Conservation (phyloP, 1,140 invertebrate genomes). For the Ephestia elutella region DNA sequence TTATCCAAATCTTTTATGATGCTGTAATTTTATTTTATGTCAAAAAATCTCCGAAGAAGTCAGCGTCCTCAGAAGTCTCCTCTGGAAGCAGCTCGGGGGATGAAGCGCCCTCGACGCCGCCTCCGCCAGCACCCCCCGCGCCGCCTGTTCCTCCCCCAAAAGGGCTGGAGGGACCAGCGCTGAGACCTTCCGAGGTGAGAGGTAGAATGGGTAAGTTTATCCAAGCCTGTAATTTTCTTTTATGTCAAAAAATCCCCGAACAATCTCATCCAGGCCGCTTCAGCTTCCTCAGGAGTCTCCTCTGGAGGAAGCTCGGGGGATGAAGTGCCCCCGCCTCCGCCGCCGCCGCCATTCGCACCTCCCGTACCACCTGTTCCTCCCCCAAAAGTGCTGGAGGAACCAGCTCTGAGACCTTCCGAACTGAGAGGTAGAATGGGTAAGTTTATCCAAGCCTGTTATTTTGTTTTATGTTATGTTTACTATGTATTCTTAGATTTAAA, state of each 20-base stretch:
- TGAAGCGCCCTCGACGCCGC: constrained; percentile 76
- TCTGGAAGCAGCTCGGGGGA: constrained; percentile 52
- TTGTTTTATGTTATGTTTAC: not conserved
- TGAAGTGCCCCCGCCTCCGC: constrained; percentile 77
- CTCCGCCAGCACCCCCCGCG: constrained; percentile 74
- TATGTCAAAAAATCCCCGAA: constrained; percentile 35
- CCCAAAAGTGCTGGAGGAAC: constrained; percentile 76
- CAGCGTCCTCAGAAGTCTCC: constrained; percentile 46
- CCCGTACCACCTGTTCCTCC: constrained; percentile 42
- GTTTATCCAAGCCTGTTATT: constrained; percentile 22
- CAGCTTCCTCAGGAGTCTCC: constrained; percentile 55
- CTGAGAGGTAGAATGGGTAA: constrained; percentile 57
- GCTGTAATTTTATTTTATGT: not conserved
- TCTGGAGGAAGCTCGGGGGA: constrained; percentile 52
- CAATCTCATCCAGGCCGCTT: constrained; percentile 34
- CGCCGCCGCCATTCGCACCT: constrained; percentile 76
- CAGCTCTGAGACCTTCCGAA: constrained; percentile 76
- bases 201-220: constrained; percentile 50
- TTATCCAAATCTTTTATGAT: not conserved
- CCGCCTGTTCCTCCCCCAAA: constrained; percentile 45
- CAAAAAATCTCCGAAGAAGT: constrained; percentile 26
- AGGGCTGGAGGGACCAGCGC: constrained; percentile 76
- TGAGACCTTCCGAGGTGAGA: constrained; percentile 76
- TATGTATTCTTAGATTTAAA: no score
- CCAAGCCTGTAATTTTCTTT: not conserved